Base-by-base conservation (phyloP, 2,888 invertebrate genomes). In the Xiphydria camelus region DNA sequence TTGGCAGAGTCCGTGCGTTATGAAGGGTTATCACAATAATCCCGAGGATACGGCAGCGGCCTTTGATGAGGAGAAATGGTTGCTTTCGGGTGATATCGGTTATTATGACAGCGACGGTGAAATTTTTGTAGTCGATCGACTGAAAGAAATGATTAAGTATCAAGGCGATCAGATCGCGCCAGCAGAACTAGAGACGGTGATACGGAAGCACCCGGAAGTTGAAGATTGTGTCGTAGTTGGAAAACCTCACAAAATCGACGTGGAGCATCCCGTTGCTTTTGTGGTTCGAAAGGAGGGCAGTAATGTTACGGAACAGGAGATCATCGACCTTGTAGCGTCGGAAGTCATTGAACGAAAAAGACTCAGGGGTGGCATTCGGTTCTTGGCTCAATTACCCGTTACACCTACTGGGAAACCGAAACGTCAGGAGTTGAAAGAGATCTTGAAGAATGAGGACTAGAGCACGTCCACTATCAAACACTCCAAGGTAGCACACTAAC, bases 111-210 rank as follows among this genome's bases (percentile, higher is more conserved):
- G 69, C 4, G 54, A 64, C 1, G 68, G 65, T 0, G 57, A 70
- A 25, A 6, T 73, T 2, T 73, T 59, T 9, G 54, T 71, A 19
- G 32, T 68, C 0, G 75, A 73, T 17, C 55, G 75, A 44, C 21
- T 73, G 1, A 70, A 72, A 33, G 71, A 70, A 20, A 21, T 73
- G 6, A 60, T 76, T 5, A 75, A 72, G 49, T 69, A 63, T 10
- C 51, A 59, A 31, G 68, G 65, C 4, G 36, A 61, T 41, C 74
- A 72, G 2, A 58, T 76, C 17, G 49, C 68, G 4, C 72, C 73
- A 0, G 42, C 45, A 2, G 65, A 67, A 52, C 67, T 75, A 3
- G 75, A 75, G 42, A 43, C 37, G 21, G 9, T 63, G 0, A 37
- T 75, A 5, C 40, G 48, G 7, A 26, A 47, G 2, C 68, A 73